These are phyloP conservation scores for Bursaphelenchus mucronatus DNA, from an alignment of 1,140 invertebrate genomes.

Conservation along the genomic window DNA sequence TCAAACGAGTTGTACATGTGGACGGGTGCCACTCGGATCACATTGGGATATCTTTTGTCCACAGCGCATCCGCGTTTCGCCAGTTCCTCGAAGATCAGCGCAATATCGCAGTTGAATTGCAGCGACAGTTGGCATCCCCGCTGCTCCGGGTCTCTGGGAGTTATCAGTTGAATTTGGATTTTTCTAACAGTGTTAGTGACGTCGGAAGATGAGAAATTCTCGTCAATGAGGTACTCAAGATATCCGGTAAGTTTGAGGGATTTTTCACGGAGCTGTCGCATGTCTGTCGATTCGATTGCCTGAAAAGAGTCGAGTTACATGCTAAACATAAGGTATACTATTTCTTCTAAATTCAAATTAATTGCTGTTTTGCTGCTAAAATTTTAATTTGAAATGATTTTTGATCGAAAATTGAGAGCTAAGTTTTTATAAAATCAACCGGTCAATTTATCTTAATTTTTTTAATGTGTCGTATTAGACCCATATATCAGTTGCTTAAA, in stretches of 20 bases:
- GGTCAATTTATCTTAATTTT: no score
- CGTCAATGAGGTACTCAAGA: slow-evolving; percentile 63
- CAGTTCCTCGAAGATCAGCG: slow-evolving; percentile 62
- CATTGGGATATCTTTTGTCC: slow-evolving; percentile 65
- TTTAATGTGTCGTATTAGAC: no score
- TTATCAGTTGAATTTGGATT: slow-evolving; percentile 62
- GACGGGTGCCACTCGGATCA: slow-evolving; percentile 65
- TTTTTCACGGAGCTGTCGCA: slow-evolving; percentile 64
- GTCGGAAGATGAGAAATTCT: slow-evolving; percentile 18
- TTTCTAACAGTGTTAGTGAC: slow-evolving; percentile 10
- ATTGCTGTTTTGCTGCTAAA: no score
- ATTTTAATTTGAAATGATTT: no score
- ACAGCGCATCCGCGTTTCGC: slow-evolving; percentile 64
- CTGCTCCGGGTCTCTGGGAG: slow-evolving; percentile 64
- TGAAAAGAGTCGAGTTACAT: slow-evolving; percentile 15
- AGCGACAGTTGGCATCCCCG: slow-evolving; percentile 66
- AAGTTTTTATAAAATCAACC: no score
- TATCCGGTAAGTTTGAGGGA: slow-evolving; percentile 67
- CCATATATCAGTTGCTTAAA: no score
- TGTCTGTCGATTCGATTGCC: slow-evolving; percentile 61
- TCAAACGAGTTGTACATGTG: slow-evolving; percentile 67
- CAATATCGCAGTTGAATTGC: slow-evolving; percentile 61
- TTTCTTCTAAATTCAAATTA: no score
- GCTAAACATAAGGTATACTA: no score
- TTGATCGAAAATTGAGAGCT: no score